Conservation (phyloP, 1,140 invertebrate genomes). For the Zaprionus davidi region DNA sequence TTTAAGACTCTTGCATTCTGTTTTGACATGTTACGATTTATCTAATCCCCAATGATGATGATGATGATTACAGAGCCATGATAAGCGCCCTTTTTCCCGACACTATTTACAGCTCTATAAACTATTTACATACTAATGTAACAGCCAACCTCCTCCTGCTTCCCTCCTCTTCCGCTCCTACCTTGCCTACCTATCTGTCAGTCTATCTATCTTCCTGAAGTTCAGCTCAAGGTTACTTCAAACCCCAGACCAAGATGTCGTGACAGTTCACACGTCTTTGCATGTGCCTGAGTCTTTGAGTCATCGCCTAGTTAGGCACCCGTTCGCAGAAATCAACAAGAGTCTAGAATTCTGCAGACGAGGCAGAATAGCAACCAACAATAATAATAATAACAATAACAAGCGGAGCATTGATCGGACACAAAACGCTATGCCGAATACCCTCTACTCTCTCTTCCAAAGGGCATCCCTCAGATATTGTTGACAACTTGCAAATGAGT, state of each 20-base stretch:
- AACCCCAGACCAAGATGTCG: neutral
- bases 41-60: slow-evolving; percentile 7
- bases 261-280: slow-evolving; percentile 29
- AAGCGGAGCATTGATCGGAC: neutral
- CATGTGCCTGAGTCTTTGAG: slow-evolving; percentile 33
- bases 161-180: neutral
- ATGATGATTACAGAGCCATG: slow-evolving; percentile 10
- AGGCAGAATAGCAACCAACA: slow-evolving; percentile 36
- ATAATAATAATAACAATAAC: slow-evolving; percentile 14
- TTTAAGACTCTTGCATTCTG: slow-evolving; percentile 2
- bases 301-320: slow-evolving; percentile 52
- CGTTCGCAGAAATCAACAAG: slow-evolving; percentile 45
- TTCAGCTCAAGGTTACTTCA: slow-evolving; percentile 32
- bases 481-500: no score
- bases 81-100: slow-evolving; percentile 6
- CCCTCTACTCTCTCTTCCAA: neutral
- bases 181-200: neutral
- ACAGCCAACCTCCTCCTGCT: neutral
- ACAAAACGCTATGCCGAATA: neutral
- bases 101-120: slow-evolving; percentile 19
- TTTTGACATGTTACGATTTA: slow-evolving; percentile 24
- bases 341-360: slow-evolving; percentile 56
- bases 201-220: slow-evolving; percentile 16
- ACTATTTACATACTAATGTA: slow-evolving; percentile 21
- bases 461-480: no score